Conservation (phyloP, 2,113 vertebrate genomes). For the Astur gentilis region DNA sequence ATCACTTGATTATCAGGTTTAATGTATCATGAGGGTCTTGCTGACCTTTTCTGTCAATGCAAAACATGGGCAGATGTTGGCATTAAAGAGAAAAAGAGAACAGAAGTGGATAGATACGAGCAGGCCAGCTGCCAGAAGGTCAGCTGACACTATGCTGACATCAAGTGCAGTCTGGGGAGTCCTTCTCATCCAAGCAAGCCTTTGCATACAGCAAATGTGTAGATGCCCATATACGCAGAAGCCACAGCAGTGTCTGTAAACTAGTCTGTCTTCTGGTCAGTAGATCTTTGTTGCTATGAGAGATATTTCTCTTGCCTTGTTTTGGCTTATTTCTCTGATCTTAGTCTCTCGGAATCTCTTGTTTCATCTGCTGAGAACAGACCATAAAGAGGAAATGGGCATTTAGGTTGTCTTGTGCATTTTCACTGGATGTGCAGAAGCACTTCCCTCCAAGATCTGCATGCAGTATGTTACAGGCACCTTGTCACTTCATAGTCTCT, state of each 20-base stretch:
- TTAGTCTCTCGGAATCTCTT: not conserved
- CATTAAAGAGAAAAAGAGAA: not conserved
- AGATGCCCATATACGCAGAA: rapidly evolving
- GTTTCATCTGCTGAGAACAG: not conserved
- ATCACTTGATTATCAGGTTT: not conserved
- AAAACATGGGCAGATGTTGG: conserved; percentile 32
- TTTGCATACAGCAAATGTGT: not conserved
- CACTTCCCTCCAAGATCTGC: not conserved
- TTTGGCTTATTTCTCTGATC: not conserved
- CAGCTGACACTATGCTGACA: conserved; percentile 17
- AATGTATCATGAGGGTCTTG: not conserved
- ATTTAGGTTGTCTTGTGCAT: not conserved
- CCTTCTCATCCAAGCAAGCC: not conserved
- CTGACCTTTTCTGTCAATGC: not conserved
- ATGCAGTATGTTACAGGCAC: not conserved
- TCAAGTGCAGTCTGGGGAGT: conserved; percentile 16
- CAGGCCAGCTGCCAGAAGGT: not conserved
- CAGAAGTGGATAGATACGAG: not conserved
- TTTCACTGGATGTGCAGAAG: not conserved
- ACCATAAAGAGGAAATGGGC: not conserved
- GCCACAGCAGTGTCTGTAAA: not conserved
- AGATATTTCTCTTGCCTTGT: not conserved
- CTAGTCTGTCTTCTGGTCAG: not conserved
- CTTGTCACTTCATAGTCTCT: not conserved
- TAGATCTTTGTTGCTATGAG: not conserved